These are phyloP conservation scores for Crambe crambe DNA, from an alignment of 37 sponge, comb jelly and placozoan species.

Conservation along the genomic window DNA sequence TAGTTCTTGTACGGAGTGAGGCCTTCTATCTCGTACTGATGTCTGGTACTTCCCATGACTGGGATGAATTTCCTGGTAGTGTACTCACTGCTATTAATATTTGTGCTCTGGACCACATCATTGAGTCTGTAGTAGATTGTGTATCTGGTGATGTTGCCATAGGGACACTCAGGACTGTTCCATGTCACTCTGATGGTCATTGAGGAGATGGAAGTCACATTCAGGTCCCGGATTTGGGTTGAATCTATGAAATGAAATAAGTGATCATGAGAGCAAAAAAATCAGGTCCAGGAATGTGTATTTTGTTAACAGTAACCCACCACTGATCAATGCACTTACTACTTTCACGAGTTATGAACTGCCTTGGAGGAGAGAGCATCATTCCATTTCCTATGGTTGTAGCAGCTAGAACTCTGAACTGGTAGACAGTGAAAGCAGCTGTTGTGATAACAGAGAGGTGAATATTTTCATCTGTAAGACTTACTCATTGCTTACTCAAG, in stretches of 20 bases:
- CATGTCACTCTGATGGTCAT: conserved; percentile 10
- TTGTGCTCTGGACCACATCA: neutral
- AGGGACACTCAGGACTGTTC: neutral
- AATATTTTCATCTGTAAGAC: neutral
- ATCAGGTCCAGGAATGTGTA: no score
- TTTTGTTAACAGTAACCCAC: no score
- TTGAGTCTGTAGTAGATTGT: neutral
- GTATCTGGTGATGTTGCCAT: conserved; percentile 13
- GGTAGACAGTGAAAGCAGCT: conserved; percentile 45
- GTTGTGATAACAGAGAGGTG: neutral
- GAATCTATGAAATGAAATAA: neutral
- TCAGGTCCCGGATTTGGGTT: neutral
- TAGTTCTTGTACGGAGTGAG: conserved; percentile 20
- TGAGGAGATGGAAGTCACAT: neutral
- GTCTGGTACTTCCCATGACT: neutral
- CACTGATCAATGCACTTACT: no score
- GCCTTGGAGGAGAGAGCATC: conserved; percentile 6
- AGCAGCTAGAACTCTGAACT: conserved; percentile 20
- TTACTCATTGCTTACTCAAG: conserved; percentile 22
- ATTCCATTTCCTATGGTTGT: conserved; percentile 18
- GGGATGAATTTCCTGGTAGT: neutral
- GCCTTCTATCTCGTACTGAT: neutral
- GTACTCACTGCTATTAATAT: neutral
- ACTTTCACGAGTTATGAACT: conserved; percentile 10
- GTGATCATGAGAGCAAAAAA: neutral